Conservation (phyloP, 2,888 invertebrate genomes). For the Cancer borealis region DNA sequence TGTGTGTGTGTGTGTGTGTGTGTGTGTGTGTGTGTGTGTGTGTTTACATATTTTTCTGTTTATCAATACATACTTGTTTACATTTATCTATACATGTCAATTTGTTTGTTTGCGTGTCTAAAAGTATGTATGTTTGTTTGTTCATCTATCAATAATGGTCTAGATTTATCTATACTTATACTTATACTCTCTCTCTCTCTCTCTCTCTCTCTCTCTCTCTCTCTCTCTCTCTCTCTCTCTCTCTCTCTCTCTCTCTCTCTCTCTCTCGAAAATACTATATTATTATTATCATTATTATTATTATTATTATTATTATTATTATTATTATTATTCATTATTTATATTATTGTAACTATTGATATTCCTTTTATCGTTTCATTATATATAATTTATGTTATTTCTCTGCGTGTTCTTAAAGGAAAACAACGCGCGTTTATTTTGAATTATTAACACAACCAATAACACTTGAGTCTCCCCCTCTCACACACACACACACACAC, state of each 20-base stretch:
- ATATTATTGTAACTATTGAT: too few relatives aligned
- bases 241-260: constrained; percentile 22
- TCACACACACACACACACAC: neutral
- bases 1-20: too few relatives aligned
- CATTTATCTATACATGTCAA: too few relatives aligned
- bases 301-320: too few relatives aligned
- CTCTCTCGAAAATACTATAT: neutral
- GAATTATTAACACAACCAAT: neutral
- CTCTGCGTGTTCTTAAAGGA: neutral
- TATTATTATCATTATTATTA: too few relatives aligned
- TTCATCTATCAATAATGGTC: too few relatives aligned
- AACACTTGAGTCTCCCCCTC: neutral
- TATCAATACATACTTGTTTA: too few relatives aligned
- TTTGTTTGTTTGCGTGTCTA: too few relatives aligned
- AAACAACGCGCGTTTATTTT: neutral
- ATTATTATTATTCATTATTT: too few relatives aligned
- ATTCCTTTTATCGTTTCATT: neutral
- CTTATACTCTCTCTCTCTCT: neutral
- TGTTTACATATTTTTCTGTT: too few relatives aligned
- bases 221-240: constrained; percentile 1
- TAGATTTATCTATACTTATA: neutral
- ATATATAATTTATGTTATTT: neutral
- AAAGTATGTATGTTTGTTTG: too few relatives aligned
- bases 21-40: too few relatives aligned
- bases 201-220: neutral